Evolutionary conservation across 2,888 invertebrate genomes (phyloP).

Genomic region (Drosophila engyochracea): DNA sequence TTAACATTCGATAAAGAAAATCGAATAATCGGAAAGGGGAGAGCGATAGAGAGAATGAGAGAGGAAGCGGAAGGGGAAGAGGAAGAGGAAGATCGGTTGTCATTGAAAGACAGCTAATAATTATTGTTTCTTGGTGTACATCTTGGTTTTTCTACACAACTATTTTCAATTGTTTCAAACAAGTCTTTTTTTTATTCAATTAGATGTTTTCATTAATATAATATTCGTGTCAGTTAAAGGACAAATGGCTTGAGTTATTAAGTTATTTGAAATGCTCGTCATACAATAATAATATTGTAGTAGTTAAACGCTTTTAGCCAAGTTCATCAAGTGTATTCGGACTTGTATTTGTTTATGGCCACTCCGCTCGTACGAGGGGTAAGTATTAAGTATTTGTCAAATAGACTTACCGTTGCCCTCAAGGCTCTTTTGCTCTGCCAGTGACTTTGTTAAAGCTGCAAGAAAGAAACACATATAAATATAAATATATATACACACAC

Average conservation of each 20-base stretch:
- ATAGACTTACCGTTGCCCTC: constrained; percentile 48
- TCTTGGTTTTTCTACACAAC: background rate
- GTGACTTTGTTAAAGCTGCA: constrained; percentile 41
- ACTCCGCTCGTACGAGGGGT: constrained; percentile 8
- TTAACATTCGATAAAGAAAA: background rate
- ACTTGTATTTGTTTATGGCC: constrained; percentile 35
- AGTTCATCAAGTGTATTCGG: constrained; percentile 29
- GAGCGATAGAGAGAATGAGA: background rate
- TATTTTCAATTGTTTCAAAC: background rate
- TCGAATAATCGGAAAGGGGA: background rate
- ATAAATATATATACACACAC: background rate
- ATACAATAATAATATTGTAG: constrained; percentile 1
- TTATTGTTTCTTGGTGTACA: background rate
- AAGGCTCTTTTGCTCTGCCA: constrained; percentile 33
- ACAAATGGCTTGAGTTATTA: background rate
- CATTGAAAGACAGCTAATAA: background rate
- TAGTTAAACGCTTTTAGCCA: constrained; percentile 16
- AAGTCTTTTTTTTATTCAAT: background rate
- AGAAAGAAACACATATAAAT: constrained; percentile 21
- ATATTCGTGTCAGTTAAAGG: background rate
- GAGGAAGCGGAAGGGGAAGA: background rate
- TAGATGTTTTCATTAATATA: background rate
- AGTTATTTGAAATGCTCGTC: background rate
- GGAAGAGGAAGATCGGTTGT: background rate
- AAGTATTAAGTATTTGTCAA: constrained; percentile 42